Evolutionary conservation across 1,140 invertebrate species (phyloP).

Genomic region (Pemphigus obesinymphae): DNA sequence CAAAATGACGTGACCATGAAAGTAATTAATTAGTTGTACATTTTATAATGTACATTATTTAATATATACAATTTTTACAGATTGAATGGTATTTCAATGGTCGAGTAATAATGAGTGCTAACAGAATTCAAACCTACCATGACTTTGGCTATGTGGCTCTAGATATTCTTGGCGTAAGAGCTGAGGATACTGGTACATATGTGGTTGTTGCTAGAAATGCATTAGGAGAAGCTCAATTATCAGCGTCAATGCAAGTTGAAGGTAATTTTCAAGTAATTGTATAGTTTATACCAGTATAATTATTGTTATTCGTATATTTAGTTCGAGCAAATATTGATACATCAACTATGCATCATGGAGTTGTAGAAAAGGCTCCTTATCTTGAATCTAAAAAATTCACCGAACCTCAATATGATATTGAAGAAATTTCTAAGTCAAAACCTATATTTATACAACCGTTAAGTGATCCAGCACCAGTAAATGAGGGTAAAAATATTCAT

Average conservation of each 20-base stretch:
- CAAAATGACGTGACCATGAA: conserved; percentile 82
- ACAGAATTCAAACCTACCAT: conserved; percentile 84
- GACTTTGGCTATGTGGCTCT: conserved; percentile 94
- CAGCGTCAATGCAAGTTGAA: conserved; percentile 78
- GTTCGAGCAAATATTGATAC: conserved; percentile 82
- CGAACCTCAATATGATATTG: conserved; percentile 81
- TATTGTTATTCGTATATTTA: conserved; percentile 48
- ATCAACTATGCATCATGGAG: conserved; percentile 75
- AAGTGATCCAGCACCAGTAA: conserved; percentile 72
- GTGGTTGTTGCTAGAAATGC: conserved; percentile 84
- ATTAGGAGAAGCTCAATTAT: conserved; percentile 75
- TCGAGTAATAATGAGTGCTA: conserved; percentile 73
- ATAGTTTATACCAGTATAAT: background rate
- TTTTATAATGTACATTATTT: background rate
- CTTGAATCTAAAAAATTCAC: conserved; percentile 80
- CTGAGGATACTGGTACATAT: conserved; percentile 80
- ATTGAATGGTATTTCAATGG: conserved; percentile 91
- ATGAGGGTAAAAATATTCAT: conserved; percentile 87
- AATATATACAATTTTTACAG: conserved; percentile 42
- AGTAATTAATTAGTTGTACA: conserved; percentile 46
- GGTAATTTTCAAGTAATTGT: conserved; percentile 58
- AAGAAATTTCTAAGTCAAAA: conserved; percentile 89
- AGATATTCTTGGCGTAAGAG: conserved; percentile 82
- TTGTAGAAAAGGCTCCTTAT: conserved; percentile 80
- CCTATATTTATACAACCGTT: conserved; percentile 83